Conservation (phyloP, 2,113 vertebrate species). For the Candoia aspera region DNA sequence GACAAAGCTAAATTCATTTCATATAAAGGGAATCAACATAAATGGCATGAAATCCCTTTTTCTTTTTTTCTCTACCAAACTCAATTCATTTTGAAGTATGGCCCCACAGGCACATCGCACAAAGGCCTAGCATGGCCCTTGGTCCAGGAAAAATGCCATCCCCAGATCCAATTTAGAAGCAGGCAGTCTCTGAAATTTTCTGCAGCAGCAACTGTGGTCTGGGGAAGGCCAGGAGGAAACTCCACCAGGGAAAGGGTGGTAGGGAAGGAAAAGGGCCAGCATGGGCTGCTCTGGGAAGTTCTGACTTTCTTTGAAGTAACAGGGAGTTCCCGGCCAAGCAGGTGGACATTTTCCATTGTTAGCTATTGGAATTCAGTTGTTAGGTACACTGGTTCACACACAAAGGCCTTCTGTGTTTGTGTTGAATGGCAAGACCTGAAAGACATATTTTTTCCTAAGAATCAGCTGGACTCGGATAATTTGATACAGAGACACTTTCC, state of each 20-base stretch:
- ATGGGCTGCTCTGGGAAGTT: not conserved
- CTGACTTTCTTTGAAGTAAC: not conserved
- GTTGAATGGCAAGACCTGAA: slow-evolving; percentile 15
- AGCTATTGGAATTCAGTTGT: not conserved
- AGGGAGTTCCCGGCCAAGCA: no score
- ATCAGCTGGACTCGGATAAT: not conserved
- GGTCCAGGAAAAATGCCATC: not conserved
- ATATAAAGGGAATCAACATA: not conserved
- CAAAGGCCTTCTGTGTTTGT: slow-evolving; percentile 14
- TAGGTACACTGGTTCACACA: not conserved
- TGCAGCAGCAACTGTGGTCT: not conserved
- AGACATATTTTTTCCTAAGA: not conserved
- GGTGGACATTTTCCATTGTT: not conserved
- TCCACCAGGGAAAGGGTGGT: not conserved
- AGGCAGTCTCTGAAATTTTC: not conserved
- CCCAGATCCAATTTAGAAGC: not conserved
- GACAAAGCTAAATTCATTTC: not conserved
- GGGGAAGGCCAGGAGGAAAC: not conserved
- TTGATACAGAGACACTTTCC: not conserved
- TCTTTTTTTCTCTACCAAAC: not conserved
- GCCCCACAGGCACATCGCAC: not conserved
- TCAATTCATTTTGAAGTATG: not conserved
- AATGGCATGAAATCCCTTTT: not conserved
- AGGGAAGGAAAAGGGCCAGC: not conserved
- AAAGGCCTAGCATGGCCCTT: not conserved